phyloP scores from a whole-genome alignment of 1,140 invertebrate genomes.

The Pantala flavescens region DNA sequence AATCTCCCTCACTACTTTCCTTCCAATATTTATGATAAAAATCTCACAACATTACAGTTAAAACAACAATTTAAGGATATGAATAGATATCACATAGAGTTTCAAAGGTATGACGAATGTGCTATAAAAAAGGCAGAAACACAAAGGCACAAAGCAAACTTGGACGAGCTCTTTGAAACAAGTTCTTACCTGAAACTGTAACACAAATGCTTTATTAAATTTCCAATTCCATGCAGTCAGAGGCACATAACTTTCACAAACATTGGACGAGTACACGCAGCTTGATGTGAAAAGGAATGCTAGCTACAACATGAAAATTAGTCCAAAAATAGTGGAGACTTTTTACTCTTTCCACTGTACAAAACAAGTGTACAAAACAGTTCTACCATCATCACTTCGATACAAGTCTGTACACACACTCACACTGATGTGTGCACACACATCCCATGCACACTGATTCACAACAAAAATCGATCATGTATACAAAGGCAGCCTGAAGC shows the following conservation, averaged over 20 bases:
- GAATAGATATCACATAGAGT: too few species aligned
- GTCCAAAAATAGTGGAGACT: conserved; percentile 13
- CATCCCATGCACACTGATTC: conserved; percentile 3
- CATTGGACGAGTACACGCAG: neutral
- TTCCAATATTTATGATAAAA: too few species aligned
- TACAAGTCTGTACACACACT: conserved; percentile 12
- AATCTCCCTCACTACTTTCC: too few species aligned
- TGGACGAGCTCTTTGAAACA: too few species aligned
- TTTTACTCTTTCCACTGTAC: conserved; percentile 18
- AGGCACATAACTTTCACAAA: neutral
- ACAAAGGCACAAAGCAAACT: neutral
- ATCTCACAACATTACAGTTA: too few species aligned
- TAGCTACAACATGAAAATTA: conserved; percentile 1
- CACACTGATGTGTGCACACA: neutral
- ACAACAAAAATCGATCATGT: conserved; percentile 8
- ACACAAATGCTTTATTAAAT: neutral
- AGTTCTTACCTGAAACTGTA: neutral
- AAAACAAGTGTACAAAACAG: conserved; percentile 21
- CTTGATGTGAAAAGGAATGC: neutral
- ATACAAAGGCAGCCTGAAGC: conserved; percentile 13
- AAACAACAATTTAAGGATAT: too few species aligned
- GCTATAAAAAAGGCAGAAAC: neutral
- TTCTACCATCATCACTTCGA: conserved; percentile 13
- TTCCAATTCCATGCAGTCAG: neutral
- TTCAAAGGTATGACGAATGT: too few species aligned